A percentile compares a stretch with the other conserved stretches of the same genome.
Evolutionary conservation across 2,888 invertebrate genomes (phyloP).

Genomic region (Ditula angustiorana): DNA sequence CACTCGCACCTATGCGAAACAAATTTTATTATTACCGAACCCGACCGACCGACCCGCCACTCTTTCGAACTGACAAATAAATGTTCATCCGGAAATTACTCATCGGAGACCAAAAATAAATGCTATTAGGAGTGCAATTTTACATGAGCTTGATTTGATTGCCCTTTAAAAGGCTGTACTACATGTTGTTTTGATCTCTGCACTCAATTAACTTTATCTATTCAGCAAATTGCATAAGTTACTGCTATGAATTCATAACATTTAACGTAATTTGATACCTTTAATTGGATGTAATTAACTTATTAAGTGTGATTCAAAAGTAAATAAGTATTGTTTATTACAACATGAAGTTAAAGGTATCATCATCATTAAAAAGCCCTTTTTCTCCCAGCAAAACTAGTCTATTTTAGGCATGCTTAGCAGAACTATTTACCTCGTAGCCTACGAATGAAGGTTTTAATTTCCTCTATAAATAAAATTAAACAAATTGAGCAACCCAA

Average conservation of each 20-base stretch:
- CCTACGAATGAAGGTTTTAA: not conserved
- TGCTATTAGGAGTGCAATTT: not conserved
- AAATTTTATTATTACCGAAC: slow-evolving; percentile 67
- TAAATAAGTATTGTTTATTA: not conserved
- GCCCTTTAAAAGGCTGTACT: not conserved
- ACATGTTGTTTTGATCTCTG: not conserved
- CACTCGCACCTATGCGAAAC: slow-evolving; percentile 54
- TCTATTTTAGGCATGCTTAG: too few species aligned
- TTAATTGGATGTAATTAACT: not conserved
- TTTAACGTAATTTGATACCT: not conserved
- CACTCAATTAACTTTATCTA: not conserved
- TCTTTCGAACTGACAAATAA: slow-evolving; percentile 55
- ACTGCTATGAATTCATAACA: not conserved
- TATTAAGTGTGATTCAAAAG: not conserved
- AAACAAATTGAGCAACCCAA: not conserved
- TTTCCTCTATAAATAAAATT: not conserved
- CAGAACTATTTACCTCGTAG: not conserved
- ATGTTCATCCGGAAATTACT: slow-evolving; percentile 61
- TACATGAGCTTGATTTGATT: not conserved
- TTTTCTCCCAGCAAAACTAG: too few species aligned
- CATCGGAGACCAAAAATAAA: slow-evolving; percentile 39
- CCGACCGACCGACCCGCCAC: slow-evolving; percentile 41
- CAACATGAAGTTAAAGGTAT: too few species aligned
- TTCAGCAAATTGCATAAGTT: not conserved
- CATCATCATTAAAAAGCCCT: too few species aligned